Conservation (phyloP, 2,113 vertebrate species). For the Ifrita kowaldi region DNA sequence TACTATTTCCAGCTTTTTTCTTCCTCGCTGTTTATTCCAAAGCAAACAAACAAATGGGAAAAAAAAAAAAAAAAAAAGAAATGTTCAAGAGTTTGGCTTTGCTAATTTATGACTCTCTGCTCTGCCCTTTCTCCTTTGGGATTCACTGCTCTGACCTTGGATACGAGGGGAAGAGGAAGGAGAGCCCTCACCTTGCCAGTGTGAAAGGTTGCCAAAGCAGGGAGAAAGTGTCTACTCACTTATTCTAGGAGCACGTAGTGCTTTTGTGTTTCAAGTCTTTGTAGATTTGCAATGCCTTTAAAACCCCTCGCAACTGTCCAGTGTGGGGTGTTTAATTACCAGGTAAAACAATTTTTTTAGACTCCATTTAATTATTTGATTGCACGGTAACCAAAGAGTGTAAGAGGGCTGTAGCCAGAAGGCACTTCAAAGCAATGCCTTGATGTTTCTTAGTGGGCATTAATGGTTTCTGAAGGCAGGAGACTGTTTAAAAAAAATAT, state of each 20-base stretch:
- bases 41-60: slow-evolving; percentile 37
- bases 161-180: neutral
- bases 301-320: slow-evolving; percentile 77
- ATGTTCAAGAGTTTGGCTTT: neutral
- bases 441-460: slow-evolving; percentile 91
- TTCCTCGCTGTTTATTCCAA: slow-evolving; percentile 38
- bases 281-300: slow-evolving; percentile 75
- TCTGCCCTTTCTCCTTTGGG: neutral
- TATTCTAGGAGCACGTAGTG: neutral
- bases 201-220: slow-evolving; percentile 55
- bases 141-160: neutral
- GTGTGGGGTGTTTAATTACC: slow-evolving; percentile 91
- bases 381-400: slow-evolving; percentile 86
- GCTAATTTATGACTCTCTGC: neutral
- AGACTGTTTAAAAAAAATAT: slow-evolving; percentile 85
- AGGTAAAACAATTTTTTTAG: slow-evolving; percentile 85
- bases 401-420: slow-evolving; percentile 88
- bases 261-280: slow-evolving; percentile 79
- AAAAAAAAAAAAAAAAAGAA: neutral
- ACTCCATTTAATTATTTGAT: slow-evolving; percentile 94
- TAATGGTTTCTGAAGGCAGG: slow-evolving; percentile 95
- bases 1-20: slow-evolving; percentile 2
- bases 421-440: slow-evolving; percentile 94
- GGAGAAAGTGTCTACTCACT: slow-evolving; percentile 16
- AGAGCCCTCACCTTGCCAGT: slow-evolving; percentile 32